Base-by-base conservation (phyloP, 2,797 vertebrate genomes). In the Zonotrichia albicollis region DNA sequence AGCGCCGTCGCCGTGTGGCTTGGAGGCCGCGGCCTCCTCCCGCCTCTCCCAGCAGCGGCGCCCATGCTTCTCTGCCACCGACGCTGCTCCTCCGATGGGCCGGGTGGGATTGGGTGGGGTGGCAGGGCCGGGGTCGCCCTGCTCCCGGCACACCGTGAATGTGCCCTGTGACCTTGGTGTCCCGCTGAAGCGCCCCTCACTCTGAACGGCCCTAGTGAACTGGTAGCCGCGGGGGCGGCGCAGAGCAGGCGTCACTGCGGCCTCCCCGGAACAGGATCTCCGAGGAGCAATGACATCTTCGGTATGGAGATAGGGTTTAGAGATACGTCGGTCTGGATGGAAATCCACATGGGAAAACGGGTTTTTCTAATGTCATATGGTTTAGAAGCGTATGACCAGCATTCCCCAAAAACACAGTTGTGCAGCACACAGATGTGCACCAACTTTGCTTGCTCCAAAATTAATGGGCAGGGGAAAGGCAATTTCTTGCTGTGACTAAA, bases 291-390 rank as follows among this genome's bases (percentile, higher is more conserved):
- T 3, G 16, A 34, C 18, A 36, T 16, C 21, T 57, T 25, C 7
- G 3, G 0, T 7, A 6, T 6, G 6, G 26, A 38, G 26, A 38
- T 27, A 8, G 6, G 9, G 1, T 32, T 11, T 1, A 8, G 64
- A n/a, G 48, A 9, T 46, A 30, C 13, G 5, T 12, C 22, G 3
- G 25, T 43, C 19, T 19, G 10, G 23, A n/a, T 2, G 3, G 34
- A 75, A 84, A 76, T 48, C 57, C 4, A 2, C 6, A 0, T 6
- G 30, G 17, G 48, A 43, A 74, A 85, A 43, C 6, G 5, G 5
- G 1, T 8, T 62, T 77, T 80, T 81, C 16, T 42, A 3, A 27
- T 38, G 23, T 38, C 6, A 0, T 18, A 23, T 17, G 25, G 4
- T 71, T 70, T 51, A 38, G 38, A 78, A 14, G 5, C 4, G 2